Evolutionary conservation across 2,797 vertebrate genomes (phyloP), one percentile per base, ranked within the genome.

Genomic region (Geotrypetes seraphini): DNA sequence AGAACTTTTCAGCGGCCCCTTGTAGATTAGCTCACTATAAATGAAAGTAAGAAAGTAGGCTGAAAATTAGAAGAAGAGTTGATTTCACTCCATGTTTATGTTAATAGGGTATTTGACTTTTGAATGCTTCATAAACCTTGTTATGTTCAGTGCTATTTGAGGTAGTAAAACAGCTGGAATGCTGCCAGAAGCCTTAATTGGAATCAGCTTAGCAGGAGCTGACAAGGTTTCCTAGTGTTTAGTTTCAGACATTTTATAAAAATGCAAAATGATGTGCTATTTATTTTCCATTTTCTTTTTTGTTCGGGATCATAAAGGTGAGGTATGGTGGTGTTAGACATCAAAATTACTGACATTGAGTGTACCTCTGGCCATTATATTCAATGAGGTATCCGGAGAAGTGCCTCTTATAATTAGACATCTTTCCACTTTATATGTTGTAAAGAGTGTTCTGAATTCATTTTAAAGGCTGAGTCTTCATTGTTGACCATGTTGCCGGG

Each of bases 41-140:
- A 62, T 35, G 68, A 59, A 73, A 69, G 66, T 62, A 71, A 63
- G 70, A 54, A 75, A 67, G 73, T 10, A 75, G 69, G 75, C 65
- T 53, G 67, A 76, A 83, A 76, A 77, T 72, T 72, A 66, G 62
- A 56, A 43, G 71, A 73, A 60, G 70, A 78, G 70, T 81, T 79
- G 78, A 71, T 85, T 81, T 81, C 69, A 58, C 66, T 76, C 57
- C 75, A 65, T 81, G 77, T 78, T 85, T 84, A 81, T 84, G 78
- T 81, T 84, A 83, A 85, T 79, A 71, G 73, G 81, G 70, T 74
- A 75, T 83, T 81, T 85, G 80, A 84, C 83, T 85, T 84, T 75
- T 84, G 79, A 83, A 84, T 79, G 83, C 81, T 83, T 84, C 83
- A 81, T 83, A 84, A 84, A 84, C 79, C 75, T 78, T 81, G 72